Base-by-base conservation (phyloP, 2,797 vertebrate genomes). In the Dermochelys coriacea region DNA sequence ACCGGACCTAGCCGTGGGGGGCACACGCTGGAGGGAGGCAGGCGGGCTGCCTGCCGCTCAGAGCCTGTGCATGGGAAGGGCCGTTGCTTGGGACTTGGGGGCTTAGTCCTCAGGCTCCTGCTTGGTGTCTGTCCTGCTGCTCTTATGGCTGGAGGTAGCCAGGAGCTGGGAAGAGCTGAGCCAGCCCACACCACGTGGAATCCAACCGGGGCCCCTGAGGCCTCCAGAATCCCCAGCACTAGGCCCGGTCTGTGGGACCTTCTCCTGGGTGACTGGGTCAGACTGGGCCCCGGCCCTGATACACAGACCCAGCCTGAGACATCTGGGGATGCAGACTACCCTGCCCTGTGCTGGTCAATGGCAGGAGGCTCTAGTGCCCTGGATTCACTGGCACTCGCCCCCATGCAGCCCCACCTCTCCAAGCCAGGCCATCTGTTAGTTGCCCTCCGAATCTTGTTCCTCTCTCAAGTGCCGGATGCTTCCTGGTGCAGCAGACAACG, bases 1-100 rank as follows among this genome's bases (percentile, higher is more conserved):
- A 5, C 6, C 9, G 29, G 0, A 49, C 29, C 2, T 5, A 2
- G 34, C 41, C 41, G 1, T 12, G 74, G 45, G 74, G 45, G 71
- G 68, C 37, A 12, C 6, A 11, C 21, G 5, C 23, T 23, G 68
- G 25, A 45, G 71, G 45, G 25, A 75, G 12, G 41, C 12, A 75
- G 12, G 41, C 12, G 41, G 71, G 23, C 19, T 25, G 41, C 71
- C 23, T 6, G 68, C 19, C 9, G 1, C 71, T 45, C 23, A 4
- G 71, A 74, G 71, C 41, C 4, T 25, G 9, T 5, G 21, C 3
- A 5, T 37, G n/a, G 68, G 21, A 23, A 41, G 71, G 25, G 12
- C 12, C 6, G 2, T 7, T 10, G n/a, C 64, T 71, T 71, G 37
- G n/a, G n/a, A 11, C n/a, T n/a, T 12, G 61, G n/a, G 5, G 18